Percentiles rank a stretch among this genome's conserved stretches.
Evolutionary conservation across 2,888 invertebrate species (phyloP).

Genomic region (Xylota sylvarum): DNA sequence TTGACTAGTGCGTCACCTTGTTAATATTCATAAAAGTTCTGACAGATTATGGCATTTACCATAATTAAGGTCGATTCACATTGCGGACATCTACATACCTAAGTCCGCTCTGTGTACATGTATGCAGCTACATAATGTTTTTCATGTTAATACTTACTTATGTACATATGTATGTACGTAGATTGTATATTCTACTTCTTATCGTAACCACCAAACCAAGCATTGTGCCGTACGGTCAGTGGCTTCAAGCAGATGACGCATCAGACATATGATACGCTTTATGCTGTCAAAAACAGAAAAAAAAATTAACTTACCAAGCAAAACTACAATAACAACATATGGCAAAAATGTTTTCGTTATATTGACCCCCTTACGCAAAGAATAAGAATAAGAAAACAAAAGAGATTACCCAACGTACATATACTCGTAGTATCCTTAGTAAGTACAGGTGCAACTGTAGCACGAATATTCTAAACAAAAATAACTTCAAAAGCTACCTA

Average conservation of each 20-base stretch:
- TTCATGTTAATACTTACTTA: too few relatives aligned
- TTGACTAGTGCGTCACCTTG: too few relatives aligned
- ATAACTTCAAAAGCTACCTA: conserved; percentile 31
- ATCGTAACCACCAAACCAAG: neutral
- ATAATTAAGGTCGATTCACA: too few relatives aligned
- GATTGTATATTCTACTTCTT: neutral
- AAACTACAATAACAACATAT: conserved; percentile 27
- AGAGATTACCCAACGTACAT: neutral
- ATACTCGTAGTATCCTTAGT: neutral
- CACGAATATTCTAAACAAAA: conserved; percentile 34
- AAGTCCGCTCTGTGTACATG: too few relatives aligned
- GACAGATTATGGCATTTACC: too few relatives aligned
- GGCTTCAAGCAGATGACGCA: conserved; percentile 12
- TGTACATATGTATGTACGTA: too few relatives aligned
- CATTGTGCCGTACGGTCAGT: conserved; percentile 17
- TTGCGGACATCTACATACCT: too few relatives aligned
- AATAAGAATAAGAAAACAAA: neutral
- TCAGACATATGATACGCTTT: conserved; percentile 9
- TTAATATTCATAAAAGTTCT: too few relatives aligned
- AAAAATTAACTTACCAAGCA: neutral
- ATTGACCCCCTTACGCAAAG: conserved; percentile 39
- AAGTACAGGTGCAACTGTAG: conserved; percentile 30
- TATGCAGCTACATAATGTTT: too few relatives aligned
- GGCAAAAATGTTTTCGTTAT: conserved; percentile 26
- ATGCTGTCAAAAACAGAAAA: conserved; percentile 15